Evolutionary conservation across 2,113 vertebrate species (phyloP).

Genomic region (Spilogale gracilis): DNA sequence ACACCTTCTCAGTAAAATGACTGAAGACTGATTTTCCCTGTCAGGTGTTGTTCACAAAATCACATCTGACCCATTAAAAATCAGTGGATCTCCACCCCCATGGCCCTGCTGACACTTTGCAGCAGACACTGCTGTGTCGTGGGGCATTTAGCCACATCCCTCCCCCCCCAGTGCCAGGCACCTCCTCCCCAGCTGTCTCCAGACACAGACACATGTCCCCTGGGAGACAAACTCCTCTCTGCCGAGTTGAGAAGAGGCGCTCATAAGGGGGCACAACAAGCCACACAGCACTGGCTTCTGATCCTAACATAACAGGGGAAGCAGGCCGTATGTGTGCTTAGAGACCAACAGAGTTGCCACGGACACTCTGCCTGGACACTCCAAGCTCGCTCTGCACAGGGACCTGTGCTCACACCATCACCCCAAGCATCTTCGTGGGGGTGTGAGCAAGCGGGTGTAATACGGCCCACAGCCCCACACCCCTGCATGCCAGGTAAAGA

Average conservation of each 20-base stretch:
- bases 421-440: fast-evolving
- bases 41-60: not conserved
- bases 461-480: fast-evolving
- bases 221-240: no score
- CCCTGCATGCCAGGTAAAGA: fast-evolving
- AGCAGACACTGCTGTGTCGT: fast-evolving
- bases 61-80: fast-evolving
- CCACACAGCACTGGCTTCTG: fast-evolving
- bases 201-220: not conserved
- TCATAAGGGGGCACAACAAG: fast-evolving
- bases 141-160: not conserved
- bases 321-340: fast-evolving
- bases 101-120: fast-evolving
- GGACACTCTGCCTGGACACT: fast-evolving
- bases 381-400: not conserved
- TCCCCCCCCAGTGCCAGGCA: not conserved
- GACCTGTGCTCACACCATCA: fast-evolving
- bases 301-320: fast-evolving
- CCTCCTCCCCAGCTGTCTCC: fast-evolving
- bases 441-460: fast-evolving
- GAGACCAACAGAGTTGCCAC: fast-evolving
- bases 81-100: fast-evolving
- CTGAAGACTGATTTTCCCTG: not conserved
- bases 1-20: not conserved
- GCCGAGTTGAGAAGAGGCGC: fast-evolving